A percentile compares a stretch with the other conserved stretches of the same genome.
These are phyloP conservation scores for Cygnus buccinator DNA, from an alignment of 2,113 vertebrate genomes.

Conservation along the genomic window DNA sequence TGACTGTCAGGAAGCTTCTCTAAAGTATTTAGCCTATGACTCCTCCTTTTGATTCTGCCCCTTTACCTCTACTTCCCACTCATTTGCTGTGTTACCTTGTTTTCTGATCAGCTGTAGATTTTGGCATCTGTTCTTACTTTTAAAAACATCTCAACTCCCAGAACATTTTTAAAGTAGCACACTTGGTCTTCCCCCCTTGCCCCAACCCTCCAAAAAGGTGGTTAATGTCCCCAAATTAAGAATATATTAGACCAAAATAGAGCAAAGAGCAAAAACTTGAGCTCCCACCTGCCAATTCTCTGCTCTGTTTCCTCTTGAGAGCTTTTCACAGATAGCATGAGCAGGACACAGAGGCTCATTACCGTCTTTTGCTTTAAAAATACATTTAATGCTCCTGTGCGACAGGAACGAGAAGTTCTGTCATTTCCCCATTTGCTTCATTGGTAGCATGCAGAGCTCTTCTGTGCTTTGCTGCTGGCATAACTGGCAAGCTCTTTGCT, in stretches of 20 bases:
- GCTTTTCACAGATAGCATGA: not conserved
- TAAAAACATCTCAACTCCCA: not conserved
- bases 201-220: not conserved
- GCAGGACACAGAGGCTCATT: not conserved
- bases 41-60: not conserved
- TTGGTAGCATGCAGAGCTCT: not conserved
- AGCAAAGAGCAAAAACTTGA: not conserved
- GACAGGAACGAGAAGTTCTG: not conserved
- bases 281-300: not conserved
- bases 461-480: not conserved
- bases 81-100: not conserved
- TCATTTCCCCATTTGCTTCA: conserved; percentile 32
- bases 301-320: not conserved
- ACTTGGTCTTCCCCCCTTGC: not conserved
- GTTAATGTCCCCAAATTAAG: not conserved
- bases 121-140: not conserved
- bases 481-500: conserved; percentile 26
- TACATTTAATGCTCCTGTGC: not conserved
- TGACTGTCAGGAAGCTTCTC: not conserved
- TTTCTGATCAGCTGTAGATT: not conserved
- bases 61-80: not conserved
- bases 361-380: not conserved
- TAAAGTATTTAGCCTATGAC: not conserved
- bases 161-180: not conserved
- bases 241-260: not conserved